Base-by-base conservation (phyloP, 2,797 vertebrate genomes). In the Dromococcyx pavoninus region DNA sequence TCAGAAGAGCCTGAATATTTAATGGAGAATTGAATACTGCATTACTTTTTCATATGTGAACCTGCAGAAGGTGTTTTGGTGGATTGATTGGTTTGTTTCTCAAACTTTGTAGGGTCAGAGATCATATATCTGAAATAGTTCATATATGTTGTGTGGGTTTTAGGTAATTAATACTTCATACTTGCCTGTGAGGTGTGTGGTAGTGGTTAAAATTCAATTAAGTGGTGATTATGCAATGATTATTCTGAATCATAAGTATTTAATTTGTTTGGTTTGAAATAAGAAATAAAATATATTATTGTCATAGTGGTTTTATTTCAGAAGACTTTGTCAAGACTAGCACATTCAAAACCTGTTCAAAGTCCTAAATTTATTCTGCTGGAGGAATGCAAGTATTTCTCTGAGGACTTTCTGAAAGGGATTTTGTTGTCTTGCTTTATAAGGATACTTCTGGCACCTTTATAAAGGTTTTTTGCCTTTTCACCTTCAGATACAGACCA, bases 201-300 rank as follows among this genome's bases (percentile, higher is more conserved):
- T 79, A 71, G 32, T 90, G 44, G 46, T 95, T 94, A 78, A 91
- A 94, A 86, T 79, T 86, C 69, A 77, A 46, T 90, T 88, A 94
- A 83, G 51, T 76, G 35, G 8, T 86, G 75, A 72, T 95, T 96
- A 90, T 76, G 64, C 57, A 71, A 46, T 62, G 60, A 86, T 86
- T 62, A 77, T 67, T 41, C 41, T 51, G 37, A 69, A 56, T 27
- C 13, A 89, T 86, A 19, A 93, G 75, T 94, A 81, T 95, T 94
- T 84, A 16, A 76, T 92, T 86, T 75, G 64, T 88, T 88, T 93
- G 48, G 32, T 75, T 79, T 80, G 73, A 89, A 88, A 81, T 35
- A 48, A 51, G 50, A 62, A 78, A 78, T 91, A 69, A 79, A 65
- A 24, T 37, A 16, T 8, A 33, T 77, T 93, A 6, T 23, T 75